These are phyloP conservation scores for Cheilosia scutellata DNA, from an alignment of 2,888 invertebrate species.

Conservation along the genomic window DNA sequence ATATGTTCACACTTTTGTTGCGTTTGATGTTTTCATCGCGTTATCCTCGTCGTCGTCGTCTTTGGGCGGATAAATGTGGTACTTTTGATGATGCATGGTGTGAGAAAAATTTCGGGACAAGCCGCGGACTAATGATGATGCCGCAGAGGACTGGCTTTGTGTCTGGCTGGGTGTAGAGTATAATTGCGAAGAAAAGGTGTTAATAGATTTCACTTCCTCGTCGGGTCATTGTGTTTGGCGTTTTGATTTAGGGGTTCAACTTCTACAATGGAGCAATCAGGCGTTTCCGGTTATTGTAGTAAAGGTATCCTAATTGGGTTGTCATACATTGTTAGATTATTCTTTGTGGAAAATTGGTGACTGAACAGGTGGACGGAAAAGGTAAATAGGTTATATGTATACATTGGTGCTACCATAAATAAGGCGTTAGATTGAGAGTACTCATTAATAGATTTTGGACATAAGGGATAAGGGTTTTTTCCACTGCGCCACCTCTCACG, in stretches of 20 bases:
- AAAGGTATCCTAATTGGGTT: not conserved
- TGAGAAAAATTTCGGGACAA: constrained; percentile 64
- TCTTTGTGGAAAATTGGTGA: not conserved
- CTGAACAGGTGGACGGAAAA: not conserved
- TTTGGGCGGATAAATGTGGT: constrained; percentile 44
- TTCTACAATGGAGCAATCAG: constrained; percentile 3
- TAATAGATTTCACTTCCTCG: constrained; percentile 72
- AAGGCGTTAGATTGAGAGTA: too few relatives aligned
- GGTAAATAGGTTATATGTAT: too few relatives aligned
- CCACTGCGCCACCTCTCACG: too few relatives aligned
- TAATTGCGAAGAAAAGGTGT: constrained; percentile 69
- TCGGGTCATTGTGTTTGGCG: constrained; percentile 36
- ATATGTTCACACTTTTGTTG: constrained; percentile 74
- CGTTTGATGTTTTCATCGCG: constrained; percentile 63
- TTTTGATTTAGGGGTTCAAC: constrained; percentile 33
- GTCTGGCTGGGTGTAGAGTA: constrained; percentile 26
- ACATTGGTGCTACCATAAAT: too few relatives aligned
- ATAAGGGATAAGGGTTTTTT: too few relatives aligned
- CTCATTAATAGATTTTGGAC: too few relatives aligned
- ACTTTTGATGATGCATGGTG: constrained; percentile 58
- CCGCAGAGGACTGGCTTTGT: constrained; percentile 16
- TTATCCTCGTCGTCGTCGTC: constrained; percentile 10
- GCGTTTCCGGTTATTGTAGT: constrained; percentile 27
- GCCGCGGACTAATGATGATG: constrained; percentile 63
- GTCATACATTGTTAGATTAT: not conserved